phyloP scores from a whole-genome alignment of 2,888 invertebrate species.

The Lasioglossum calceatum region DNA sequence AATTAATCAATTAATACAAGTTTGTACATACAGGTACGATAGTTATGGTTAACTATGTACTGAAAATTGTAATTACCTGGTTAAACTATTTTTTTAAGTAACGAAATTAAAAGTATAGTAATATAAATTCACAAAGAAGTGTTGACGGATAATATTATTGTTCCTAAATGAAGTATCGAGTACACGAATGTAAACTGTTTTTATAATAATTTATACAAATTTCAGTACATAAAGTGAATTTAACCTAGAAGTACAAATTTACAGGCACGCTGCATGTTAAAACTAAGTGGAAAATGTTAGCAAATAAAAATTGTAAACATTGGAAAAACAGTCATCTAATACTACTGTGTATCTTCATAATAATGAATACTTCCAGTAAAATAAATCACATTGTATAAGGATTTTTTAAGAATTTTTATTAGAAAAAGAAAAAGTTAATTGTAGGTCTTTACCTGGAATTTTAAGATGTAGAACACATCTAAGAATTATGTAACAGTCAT shows the following conservation, averaged over 20 bases:
- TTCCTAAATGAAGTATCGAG: not conserved
- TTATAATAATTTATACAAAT: conserved; percentile 12
- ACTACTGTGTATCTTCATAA: not conserved
- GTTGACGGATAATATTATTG: conserved; percentile 6
- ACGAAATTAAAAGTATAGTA: conserved; percentile 13
- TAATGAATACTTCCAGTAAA: conserved; percentile 7
- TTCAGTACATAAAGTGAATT: conserved; percentile 11
- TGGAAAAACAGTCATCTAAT: not conserved
- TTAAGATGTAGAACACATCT: not conserved
- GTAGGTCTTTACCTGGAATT: not conserved
- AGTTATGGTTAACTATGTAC: conserved; percentile 13
- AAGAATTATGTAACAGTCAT: not conserved
- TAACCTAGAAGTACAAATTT: conserved; percentile 16
- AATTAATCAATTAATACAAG: conserved; percentile 20
- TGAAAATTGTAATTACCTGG: conserved; percentile 14
- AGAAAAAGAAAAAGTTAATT: not conserved
- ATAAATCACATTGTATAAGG: not conserved
- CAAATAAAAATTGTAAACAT: not conserved
- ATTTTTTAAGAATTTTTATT: conserved; percentile 3
- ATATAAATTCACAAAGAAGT: conserved; percentile 26
- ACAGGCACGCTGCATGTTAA: not conserved
- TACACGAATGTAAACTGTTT: conserved; percentile 12
- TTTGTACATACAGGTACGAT: conserved; percentile 13
- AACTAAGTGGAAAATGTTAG: conserved; percentile 2
- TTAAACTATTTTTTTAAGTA: conserved; percentile 19